Evolutionary conservation across 2,113 vertebrate genomes (phyloP).

Genomic region (Excalfactoria chinensis): DNA sequence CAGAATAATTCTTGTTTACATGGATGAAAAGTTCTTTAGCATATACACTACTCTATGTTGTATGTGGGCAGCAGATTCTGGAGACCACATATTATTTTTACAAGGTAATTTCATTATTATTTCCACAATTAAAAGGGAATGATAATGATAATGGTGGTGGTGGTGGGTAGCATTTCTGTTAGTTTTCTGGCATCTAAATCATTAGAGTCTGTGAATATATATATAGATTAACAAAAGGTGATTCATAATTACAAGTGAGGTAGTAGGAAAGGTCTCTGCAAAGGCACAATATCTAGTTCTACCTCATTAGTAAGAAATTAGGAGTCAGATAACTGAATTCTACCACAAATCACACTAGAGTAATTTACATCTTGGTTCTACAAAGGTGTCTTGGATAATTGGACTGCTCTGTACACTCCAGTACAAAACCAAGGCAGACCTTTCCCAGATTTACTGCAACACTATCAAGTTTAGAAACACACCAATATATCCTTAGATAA

Average conservation of each 20-base stretch:
- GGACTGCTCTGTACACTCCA: background rate
- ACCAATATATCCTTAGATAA: background rate
- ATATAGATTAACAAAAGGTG: background rate
- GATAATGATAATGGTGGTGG: background rate
- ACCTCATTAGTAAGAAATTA: background rate
- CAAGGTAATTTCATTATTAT: background rate
- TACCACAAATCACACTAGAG: background rate
- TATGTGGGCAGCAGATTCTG: background rate
- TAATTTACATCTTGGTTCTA: background rate
- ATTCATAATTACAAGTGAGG: background rate
- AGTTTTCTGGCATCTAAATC: background rate
- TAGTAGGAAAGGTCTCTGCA: background rate
- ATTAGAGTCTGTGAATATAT: background rate
- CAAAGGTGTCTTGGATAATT: background rate
- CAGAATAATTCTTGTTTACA: background rate
- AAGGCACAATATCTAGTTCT: background rate
- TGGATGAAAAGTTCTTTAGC: background rate
- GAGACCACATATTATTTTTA: background rate
- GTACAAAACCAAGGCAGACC: background rate
- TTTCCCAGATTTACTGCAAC: background rate
- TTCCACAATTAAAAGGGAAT: background rate
- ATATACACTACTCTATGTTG: background rate
- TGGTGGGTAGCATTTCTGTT: background rate
- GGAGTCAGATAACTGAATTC: background rate
- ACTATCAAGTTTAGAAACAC: background rate